Evolutionary conservation across 2,888 invertebrate genomes (phyloP).

Genomic region (Azorinus chamasolen): DNA sequence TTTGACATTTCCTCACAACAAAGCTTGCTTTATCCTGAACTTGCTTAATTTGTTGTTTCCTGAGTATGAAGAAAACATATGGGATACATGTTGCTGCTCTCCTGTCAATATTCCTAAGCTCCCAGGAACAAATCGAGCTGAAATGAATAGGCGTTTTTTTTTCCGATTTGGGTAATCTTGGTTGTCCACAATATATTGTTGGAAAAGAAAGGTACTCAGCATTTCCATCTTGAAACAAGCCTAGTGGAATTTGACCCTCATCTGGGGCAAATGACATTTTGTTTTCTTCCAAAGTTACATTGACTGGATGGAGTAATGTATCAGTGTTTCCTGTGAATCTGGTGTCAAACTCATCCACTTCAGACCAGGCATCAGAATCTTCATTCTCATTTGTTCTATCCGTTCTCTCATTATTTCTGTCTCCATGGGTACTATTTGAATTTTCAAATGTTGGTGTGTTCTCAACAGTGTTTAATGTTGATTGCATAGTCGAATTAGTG

Average conservation of each 20-base stretch:
- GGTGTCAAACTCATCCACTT: conserved; percentile 25
- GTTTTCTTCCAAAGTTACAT: conserved; percentile 37
- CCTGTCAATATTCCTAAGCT: conserved; percentile 30
- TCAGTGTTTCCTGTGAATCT: conserved; percentile 16
- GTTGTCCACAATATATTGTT: conserved; percentile 40
- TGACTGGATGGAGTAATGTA: conserved; percentile 34
- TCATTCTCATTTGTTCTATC: too few relatives aligned
- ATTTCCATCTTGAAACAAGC: conserved; percentile 29
- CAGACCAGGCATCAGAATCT: conserved; percentile 16
- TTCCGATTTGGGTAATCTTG: conserved; percentile 15
- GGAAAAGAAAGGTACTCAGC: conserved; percentile 36
- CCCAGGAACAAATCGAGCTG: conserved; percentile 29
- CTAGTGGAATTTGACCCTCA: conserved; percentile 19
- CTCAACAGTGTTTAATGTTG: too few relatives aligned
- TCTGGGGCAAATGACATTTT: conserved; percentile 30
- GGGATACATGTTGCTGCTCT: conserved; percentile 31
- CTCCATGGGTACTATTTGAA: too few relatives aligned
- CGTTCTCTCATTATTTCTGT: too few relatives aligned
- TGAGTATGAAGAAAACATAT: conserved; percentile 46
- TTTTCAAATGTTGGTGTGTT: too few relatives aligned
- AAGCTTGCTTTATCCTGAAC: conserved; percentile 21
- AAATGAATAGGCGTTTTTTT: conserved; percentile 26
- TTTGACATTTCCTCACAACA: conserved; percentile 43
- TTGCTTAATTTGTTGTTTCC: conserved; percentile 33
- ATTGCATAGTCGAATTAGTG: too few relatives aligned